Conservation (phyloP, 1,140 invertebrate genomes). For the Drosophila littoralis region DNA sequence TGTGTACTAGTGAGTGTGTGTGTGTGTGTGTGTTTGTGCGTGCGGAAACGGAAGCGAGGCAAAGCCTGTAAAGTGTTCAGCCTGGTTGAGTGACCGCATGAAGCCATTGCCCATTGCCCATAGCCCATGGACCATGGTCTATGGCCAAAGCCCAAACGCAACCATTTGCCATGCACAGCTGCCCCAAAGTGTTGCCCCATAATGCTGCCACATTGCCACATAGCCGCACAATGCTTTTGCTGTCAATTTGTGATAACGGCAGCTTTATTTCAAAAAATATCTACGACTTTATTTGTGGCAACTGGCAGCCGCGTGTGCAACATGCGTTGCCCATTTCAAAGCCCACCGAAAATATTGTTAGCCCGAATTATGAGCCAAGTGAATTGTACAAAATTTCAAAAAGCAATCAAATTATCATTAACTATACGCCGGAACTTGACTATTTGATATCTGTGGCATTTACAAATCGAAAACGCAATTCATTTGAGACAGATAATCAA, state of each 20-base stretch:
- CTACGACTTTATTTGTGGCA: constrained; percentile 59
- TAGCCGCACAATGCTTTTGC: constrained; percentile 58
- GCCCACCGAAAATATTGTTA: background rate
- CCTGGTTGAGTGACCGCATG: constrained; percentile 63
- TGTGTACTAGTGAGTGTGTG: constrained; percentile 42
- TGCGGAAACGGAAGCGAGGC: constrained; percentile 64
- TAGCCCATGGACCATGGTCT: constrained; percentile 9
- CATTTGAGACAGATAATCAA: background rate
- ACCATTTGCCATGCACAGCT: constrained; percentile 35
- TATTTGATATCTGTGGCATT: background rate
- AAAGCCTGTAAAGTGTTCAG: constrained; percentile 43
- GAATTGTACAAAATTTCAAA: constrained; percentile 30
- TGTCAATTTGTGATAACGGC: constrained; percentile 76
- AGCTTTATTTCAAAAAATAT: constrained; percentile 72
- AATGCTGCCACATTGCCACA: constrained; percentile 4
- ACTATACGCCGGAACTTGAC: constrained; percentile 1
- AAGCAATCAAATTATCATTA: constrained; percentile 30
- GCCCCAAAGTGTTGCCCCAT: constrained; percentile 51
- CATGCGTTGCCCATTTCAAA: background rate
- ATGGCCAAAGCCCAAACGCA: constrained; percentile 13
- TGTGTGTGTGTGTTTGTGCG: constrained; percentile 10
- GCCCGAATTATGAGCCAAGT: constrained; percentile 2
- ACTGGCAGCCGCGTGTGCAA: constrained; percentile 5
- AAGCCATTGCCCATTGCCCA: constrained; percentile 62
- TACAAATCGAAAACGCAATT: constrained; percentile 1